Percentiles rank a stretch among this genome's conserved stretches.
Evolutionary conservation across 2,797 vertebrate genomes (phyloP).

Genomic region (Pseudocheirus occidentalis): DNA sequence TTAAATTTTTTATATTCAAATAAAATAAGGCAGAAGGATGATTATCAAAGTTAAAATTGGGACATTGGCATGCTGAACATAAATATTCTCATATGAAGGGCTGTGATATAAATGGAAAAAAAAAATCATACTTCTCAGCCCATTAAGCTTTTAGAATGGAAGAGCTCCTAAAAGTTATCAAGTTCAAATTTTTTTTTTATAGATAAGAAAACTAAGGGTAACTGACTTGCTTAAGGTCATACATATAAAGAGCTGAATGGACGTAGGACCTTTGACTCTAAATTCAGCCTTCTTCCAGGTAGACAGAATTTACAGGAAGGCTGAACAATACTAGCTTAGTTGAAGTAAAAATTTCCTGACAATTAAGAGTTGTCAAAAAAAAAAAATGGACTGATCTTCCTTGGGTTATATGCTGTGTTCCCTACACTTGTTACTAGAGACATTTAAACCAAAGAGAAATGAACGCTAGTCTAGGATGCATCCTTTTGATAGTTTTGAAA

Average conservation of each 20-base stretch:
- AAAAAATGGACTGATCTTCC: not conserved
- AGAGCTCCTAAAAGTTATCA: not conserved
- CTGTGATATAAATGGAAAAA: not conserved
- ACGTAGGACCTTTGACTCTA: not conserved
- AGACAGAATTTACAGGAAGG: not conserved
- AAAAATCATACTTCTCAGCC: not conserved
- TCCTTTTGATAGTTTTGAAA: not conserved
- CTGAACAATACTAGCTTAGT: not conserved
- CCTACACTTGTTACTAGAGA: not conserved
- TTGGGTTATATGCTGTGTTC: not conserved
- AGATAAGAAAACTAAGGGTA: not conserved
- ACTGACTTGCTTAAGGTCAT: not conserved
- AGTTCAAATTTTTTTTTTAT: not conserved
- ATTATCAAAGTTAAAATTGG: constrained; percentile 35
- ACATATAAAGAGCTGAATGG: not conserved
- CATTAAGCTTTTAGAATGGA: not conserved
- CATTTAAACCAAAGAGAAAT: not conserved
- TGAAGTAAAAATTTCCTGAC: not conserved
- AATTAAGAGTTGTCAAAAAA: not conserved
- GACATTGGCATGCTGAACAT: constrained; percentile 11
- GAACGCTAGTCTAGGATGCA: not conserved
- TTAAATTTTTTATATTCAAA: constrained; percentile 1
- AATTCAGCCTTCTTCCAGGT: not conserved
- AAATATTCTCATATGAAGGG: not conserved
- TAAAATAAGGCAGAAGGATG: not conserved